Evolutionary conservation across 2,797 vertebrate species (phyloP).

Genomic region (Gymnoscopelus microlampas): DNA sequence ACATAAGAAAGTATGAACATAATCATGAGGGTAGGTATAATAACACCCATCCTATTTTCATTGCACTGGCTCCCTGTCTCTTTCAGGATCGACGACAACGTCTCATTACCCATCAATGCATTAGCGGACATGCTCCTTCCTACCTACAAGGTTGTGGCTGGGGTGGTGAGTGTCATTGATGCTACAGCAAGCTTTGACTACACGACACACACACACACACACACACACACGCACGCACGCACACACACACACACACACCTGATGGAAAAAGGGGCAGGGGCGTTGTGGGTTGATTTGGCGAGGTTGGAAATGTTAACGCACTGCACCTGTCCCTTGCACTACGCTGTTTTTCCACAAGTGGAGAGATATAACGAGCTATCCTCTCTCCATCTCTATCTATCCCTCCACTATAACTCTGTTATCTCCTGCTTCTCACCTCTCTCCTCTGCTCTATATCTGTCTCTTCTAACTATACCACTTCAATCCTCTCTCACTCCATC

Average conservation of each 20-base stretch:
- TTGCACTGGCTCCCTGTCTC: too few species aligned
- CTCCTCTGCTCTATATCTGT: neutral
- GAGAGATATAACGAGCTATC: conserved; percentile 57
- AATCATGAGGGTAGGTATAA: too few species aligned
- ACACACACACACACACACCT: conserved; percentile 2
- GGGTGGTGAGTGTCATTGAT: too few species aligned
- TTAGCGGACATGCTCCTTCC: too few species aligned
- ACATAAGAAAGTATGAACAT: too few species aligned
- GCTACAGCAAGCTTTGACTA: too few species aligned
- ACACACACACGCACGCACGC: too few species aligned
- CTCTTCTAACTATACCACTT: neutral
- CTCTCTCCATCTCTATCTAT: conserved; percentile 13
- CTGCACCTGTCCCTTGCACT: conserved; percentile 59
- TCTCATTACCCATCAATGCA: too few species aligned
- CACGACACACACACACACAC: too few species aligned
- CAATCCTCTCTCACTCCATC: neutral
- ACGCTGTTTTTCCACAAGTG: conserved; percentile 67
- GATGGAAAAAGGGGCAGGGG: conserved; percentile 66
- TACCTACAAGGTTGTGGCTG: too few species aligned
- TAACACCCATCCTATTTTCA: too few species aligned
- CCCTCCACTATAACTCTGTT: neutral
- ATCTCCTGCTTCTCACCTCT: neutral
- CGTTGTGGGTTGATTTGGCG: conserved; percentile 42
- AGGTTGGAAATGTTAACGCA: conserved; percentile 64
- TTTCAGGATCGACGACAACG: too few species aligned